Evolutionary conservation across 2,888 invertebrate genomes (phyloP).

Genomic region (Cantharis nigra): DNA sequence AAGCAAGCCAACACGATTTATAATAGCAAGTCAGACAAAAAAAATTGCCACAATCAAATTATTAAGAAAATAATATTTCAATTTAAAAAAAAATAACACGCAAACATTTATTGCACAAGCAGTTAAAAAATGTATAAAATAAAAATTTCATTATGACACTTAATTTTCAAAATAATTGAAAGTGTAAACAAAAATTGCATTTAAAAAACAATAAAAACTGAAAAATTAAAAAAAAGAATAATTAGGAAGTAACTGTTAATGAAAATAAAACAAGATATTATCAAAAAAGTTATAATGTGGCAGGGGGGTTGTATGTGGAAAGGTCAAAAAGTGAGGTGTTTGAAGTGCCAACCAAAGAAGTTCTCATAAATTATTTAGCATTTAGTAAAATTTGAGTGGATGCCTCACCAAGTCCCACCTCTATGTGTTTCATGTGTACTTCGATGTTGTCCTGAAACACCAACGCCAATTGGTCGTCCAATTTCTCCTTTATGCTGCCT

Average conservation of each 20-base stretch:
- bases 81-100: background rate
- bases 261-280: background rate
- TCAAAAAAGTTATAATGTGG: background rate
- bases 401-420: slow-evolving; percentile 66
- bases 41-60: background rate
- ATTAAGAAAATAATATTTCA: background rate
- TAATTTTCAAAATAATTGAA: too few species aligned
- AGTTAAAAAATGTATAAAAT: background rate
- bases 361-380: background rate
- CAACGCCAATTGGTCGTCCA: slow-evolving; percentile 75
- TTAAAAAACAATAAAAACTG: background rate
- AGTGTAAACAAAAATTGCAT: background rate
- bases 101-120: background rate
- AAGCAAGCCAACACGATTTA: background rate
- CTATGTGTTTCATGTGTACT: slow-evolving; percentile 88
- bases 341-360: background rate
- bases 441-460: slow-evolving; percentile 88
- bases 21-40: background rate
- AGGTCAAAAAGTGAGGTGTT: background rate
- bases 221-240: too few species aligned
- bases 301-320: background rate
- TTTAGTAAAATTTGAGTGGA: background rate
- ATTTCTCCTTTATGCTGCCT: slow-evolving; percentile 81
- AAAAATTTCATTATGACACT: too few species aligned
- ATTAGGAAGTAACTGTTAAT: background rate